A percentile compares a stretch with the other conserved stretches of the same genome.
These are phyloP conservation scores for Micrastur ruficollis DNA, from an alignment of 2,797 vertebrate species.

Conservation along the genomic window DNA sequence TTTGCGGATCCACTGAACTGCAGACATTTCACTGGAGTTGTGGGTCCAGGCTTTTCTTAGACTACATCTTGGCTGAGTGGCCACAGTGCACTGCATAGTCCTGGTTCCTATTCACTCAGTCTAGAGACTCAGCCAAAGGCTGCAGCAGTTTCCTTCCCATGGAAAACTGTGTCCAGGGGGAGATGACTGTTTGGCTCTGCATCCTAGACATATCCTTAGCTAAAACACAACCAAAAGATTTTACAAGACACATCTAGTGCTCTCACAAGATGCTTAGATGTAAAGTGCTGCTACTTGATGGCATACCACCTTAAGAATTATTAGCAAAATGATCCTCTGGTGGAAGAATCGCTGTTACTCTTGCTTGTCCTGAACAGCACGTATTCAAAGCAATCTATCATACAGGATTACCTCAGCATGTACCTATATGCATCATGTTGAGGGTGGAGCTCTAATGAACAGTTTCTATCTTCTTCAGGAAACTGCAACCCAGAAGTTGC, in stretches of 20 bases:
- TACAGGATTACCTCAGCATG: neutral
- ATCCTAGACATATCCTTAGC: neutral
- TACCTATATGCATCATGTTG: neutral
- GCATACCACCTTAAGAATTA: neutral
- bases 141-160: neutral
- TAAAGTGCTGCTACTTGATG: neutral
- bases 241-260: neutral
- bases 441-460: neutral
- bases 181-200: neutral
- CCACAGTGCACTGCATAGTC: no score
- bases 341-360: neutral
- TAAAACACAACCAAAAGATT: neutral
- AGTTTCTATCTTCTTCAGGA: neutral
- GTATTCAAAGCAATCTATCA: neutral
- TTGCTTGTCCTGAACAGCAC: neutral
- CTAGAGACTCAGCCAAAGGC: neutral
- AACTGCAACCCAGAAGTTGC: neutral
- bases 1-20: neutral
- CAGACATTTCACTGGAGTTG: neutral
- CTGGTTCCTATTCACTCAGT: neutral
- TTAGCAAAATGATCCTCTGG: neutral
- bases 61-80: neutral
- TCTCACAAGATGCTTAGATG: neutral
- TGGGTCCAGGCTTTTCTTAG: neutral
- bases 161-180: neutral